Conservation (phyloP, 2,113 vertebrate species). For the Corythaixoides concolor region DNA sequence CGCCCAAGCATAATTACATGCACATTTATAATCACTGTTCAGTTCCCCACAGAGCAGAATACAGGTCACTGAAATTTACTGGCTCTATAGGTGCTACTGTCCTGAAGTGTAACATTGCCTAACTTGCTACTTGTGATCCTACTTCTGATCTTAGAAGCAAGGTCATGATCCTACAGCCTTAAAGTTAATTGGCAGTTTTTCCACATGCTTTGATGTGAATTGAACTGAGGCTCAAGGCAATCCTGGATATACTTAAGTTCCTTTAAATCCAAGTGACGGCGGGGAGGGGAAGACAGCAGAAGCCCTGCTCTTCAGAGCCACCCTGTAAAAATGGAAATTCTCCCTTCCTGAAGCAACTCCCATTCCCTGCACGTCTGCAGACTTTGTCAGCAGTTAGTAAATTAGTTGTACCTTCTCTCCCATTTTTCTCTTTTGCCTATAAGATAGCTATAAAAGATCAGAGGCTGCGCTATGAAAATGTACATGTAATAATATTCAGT, state of each 20-base stretch:
- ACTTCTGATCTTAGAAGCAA: constrained; percentile 31
- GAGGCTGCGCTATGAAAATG: neutral
- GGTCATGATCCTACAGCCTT: constrained; percentile 41
- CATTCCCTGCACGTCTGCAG: neutral
- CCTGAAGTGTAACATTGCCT: neutral
- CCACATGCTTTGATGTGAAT: constrained; percentile 31
- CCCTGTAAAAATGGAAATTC: neutral
- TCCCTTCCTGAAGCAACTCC: neutral
- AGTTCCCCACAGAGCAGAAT: neutral
- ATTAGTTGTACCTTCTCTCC: neutral
- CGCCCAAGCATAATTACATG: neutral
- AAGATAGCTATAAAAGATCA: neutral
- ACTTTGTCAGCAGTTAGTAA: neutral
- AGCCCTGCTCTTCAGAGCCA: neutral
- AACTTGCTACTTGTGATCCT: constrained; percentile 4
- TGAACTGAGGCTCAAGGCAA: neutral
- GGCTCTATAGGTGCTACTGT: neutral
- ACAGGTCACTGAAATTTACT: neutral
- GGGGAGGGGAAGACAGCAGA: neutral
- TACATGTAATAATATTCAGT: neutral
- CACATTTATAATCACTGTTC: neutral
- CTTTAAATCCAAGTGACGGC: constrained; percentile 11
- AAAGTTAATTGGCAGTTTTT: constrained; percentile 48
- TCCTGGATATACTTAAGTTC: neutral
- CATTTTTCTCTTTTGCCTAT: neutral